These are phyloP conservation scores for Osmerus mordax DNA, from an alignment of 2,113 vertebrate species.

Conservation along the genomic window DNA sequence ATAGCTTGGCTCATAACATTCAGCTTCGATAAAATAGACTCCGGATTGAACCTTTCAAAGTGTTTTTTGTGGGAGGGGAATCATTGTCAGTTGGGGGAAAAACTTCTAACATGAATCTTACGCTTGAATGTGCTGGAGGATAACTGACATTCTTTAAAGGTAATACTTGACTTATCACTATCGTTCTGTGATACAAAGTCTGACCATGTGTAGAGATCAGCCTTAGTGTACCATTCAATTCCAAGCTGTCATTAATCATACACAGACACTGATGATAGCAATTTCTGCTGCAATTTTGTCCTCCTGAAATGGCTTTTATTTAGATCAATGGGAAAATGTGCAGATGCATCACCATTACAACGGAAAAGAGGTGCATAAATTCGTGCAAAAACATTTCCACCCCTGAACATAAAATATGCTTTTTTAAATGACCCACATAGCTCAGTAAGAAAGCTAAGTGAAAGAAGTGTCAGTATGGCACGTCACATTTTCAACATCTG, in stretches of 20 bases:
- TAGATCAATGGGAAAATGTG: conserved; percentile 2
- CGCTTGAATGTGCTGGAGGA: not conserved
- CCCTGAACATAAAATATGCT: not conserved
- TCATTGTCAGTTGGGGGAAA: too few species aligned
- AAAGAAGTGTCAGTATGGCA: not conserved
- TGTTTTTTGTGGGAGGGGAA: too few species aligned
- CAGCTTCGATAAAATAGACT: too few species aligned
- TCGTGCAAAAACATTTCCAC: not conserved
- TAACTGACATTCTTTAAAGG: not conserved
- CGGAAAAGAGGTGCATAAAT: not conserved
- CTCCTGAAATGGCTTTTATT: not conserved
- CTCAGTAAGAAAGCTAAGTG: not conserved
- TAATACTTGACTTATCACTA: not conserved
- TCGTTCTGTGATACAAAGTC: not conserved
- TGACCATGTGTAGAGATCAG: not conserved
- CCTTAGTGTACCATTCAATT: not conserved
- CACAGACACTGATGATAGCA: conserved; percentile 3
- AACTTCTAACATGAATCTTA: not conserved
- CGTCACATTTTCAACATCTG: too few species aligned
- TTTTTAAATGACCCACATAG: not conserved
- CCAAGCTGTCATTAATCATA: not conserved
- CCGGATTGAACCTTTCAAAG: too few species aligned
- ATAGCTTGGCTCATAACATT: not conserved
- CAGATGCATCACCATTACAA: not conserved
- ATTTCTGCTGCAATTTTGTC: not conserved